Percentiles rank a stretch among this genome's conserved stretches.
Evolutionary conservation across 2,888 invertebrate genomes (phyloP).

Genomic region (Steromphala cineraria): DNA sequence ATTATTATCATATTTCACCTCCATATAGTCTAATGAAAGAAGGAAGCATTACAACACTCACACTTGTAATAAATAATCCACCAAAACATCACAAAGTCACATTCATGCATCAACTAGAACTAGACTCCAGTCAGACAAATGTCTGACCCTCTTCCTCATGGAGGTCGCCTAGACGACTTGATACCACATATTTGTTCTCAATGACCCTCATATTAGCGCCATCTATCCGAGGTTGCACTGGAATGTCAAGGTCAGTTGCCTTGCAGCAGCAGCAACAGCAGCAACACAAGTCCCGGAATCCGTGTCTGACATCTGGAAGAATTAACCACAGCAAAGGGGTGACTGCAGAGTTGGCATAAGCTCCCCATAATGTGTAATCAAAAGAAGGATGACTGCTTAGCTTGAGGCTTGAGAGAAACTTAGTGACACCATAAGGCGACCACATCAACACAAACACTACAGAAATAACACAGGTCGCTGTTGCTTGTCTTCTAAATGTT

Average conservation of each 20-base stretch:
- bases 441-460: not conserved
- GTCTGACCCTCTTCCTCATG: not conserved
- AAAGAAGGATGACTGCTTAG: not conserved
- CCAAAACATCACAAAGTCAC: too few species aligned
- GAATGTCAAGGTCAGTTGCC: not conserved
- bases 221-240: not conserved
- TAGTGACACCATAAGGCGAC: not conserved
- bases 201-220: not conserved
- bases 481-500: not conserved
- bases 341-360: conserved; percentile 26
- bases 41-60: too few species aligned
- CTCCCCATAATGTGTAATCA: not conserved
- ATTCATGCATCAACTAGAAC: too few species aligned
- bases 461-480: not conserved
- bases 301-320: conserved; percentile 8
- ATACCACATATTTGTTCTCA: not conserved
- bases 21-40: too few species aligned
- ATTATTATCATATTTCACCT: too few species aligned
- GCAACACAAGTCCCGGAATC: conserved; percentile 5
- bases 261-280: conserved; percentile 23
- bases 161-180: not conserved
- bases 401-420: not conserved
- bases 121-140: not conserved
- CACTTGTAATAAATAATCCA: too few species aligned
- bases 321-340: conserved; percentile 30